Conservation (phyloP, 2,888 invertebrate species). For the Gryllus longicercus region DNA sequence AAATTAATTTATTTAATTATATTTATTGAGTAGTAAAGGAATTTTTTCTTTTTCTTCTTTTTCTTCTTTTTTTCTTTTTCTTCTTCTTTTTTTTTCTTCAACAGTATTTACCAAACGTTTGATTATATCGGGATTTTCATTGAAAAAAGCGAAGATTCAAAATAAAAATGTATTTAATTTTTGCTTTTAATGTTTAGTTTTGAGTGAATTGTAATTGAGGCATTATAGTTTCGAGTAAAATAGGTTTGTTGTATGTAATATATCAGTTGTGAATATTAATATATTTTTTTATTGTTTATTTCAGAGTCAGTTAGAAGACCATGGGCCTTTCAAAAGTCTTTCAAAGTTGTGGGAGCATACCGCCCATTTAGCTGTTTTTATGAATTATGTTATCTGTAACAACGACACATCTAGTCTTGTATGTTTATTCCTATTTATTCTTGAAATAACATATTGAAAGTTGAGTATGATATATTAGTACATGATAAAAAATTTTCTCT, state of each 20-base stretch:
- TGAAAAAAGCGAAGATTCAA: neutral
- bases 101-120: neutral
- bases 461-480: neutral
- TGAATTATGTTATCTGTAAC: constrained; percentile 84
- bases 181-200: neutral
- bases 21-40: neutral
- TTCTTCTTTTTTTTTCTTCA: neutral
- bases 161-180: neutral
- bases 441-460: neutral
- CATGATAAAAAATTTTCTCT: constrained; percentile 32
- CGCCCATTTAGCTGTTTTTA: constrained; percentile 90
- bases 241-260: constrained; percentile 32
- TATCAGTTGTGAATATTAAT: constrained; percentile 22
- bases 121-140: neutral
- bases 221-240: too few relatives aligned
- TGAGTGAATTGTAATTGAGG: neutral
- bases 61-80: neutral
- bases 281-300: constrained; percentile 40
- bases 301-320: constrained; percentile 73
- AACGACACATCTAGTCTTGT: constrained; percentile 75
- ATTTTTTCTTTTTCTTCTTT: constrained; percentile 22
- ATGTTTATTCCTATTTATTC: constrained; percentile 42
- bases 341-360: constrained; percentile 78
- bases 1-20: too few relatives aligned
- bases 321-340: constrained; percentile 85